These are phyloP conservation scores for Toxotes lorentzi DNA, from an alignment of 2,797 vertebrate genomes.

Conservation along the genomic window DNA sequence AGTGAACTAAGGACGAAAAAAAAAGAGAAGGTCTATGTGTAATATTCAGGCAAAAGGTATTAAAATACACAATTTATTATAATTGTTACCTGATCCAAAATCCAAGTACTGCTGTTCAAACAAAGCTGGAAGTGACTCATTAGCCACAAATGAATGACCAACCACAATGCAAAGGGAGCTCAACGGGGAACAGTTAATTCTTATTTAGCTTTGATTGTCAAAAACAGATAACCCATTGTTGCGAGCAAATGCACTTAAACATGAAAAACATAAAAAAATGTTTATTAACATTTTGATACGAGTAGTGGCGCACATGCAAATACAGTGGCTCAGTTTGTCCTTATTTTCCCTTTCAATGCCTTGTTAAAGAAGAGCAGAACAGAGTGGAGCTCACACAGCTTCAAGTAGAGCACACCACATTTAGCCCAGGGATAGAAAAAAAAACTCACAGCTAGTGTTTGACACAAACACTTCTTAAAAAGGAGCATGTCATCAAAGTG, in stretches of 20 bases:
- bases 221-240: conserved; percentile 15
- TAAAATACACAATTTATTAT: neutral
- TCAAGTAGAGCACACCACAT: conserved; percentile 39
- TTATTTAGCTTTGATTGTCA: neutral
- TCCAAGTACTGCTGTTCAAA: conserved; percentile 37
- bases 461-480: conserved; percentile 23
- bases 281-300: conserved; percentile 33
- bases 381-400: neutral
- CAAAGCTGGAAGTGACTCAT: conserved; percentile 45
- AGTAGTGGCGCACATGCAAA: neutral
- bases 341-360: conserved; percentile 31
- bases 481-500: conserved; percentile 17
- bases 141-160: conserved; percentile 25
- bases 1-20: too few species aligned
- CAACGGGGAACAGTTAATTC: neutral
- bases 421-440: conserved; percentile 21
- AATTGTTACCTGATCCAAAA: conserved; percentile 7
- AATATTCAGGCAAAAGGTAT: neutral
- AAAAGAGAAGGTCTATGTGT: too few species aligned
- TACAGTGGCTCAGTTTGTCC: conserved; percentile 38
- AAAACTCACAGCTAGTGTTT: conserved; percentile 19
- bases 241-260: conserved; percentile 4
- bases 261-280: neutral
- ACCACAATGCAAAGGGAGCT: neutral
- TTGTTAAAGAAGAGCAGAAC: conserved; percentile 9